These are phyloP conservation scores for Drosophila mercatorum DNA, from an alignment of 2,888 invertebrate genomes.

Conservation along the genomic window DNA sequence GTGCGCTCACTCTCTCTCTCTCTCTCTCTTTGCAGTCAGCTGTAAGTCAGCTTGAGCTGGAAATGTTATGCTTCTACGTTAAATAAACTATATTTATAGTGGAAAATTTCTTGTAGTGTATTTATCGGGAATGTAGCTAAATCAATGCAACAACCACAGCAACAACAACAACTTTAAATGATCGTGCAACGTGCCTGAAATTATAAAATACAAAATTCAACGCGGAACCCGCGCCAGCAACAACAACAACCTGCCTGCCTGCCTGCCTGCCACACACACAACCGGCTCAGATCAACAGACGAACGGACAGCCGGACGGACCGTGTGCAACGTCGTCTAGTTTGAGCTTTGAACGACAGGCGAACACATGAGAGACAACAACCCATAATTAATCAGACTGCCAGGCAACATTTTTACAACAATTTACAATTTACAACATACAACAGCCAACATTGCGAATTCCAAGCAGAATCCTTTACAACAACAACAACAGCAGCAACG, in stretches of 20 bases:
- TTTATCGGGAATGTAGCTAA: conserved; percentile 33
- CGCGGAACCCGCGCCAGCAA: conserved; percentile 61
- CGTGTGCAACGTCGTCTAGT: conserved; percentile 62
- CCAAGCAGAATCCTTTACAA: conserved; percentile 61
- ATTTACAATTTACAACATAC: conserved; percentile 56
- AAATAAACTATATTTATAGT: conserved; percentile 22
- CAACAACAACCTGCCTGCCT: background rate
- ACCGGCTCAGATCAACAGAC: conserved; percentile 52
- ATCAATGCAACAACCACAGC: conserved; percentile 40
- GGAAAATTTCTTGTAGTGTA: conserved; percentile 46
- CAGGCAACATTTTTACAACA: conserved; percentile 30
- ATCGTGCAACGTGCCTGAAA: conserved; percentile 76
- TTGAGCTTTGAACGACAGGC: conserved; percentile 74
- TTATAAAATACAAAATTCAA: conserved; percentile 73
- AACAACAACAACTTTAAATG: conserved; percentile 40
- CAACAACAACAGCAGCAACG: conserved; percentile 1
- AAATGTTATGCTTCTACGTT: conserved; percentile 65
- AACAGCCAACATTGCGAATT: conserved; percentile 52
- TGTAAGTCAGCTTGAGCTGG: conserved; percentile 52
- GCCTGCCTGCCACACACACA: conserved; percentile 49
- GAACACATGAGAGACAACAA: conserved; percentile 68
- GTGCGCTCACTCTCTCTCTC: background rate
- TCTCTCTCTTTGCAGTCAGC: conserved; percentile 56
- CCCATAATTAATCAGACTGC: conserved; percentile 74
- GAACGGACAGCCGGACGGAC: conserved; percentile 1